Evolutionary conservation across 2,797 vertebrate species (phyloP).

Genomic region (Percopsis omiscomaycus): DNA sequence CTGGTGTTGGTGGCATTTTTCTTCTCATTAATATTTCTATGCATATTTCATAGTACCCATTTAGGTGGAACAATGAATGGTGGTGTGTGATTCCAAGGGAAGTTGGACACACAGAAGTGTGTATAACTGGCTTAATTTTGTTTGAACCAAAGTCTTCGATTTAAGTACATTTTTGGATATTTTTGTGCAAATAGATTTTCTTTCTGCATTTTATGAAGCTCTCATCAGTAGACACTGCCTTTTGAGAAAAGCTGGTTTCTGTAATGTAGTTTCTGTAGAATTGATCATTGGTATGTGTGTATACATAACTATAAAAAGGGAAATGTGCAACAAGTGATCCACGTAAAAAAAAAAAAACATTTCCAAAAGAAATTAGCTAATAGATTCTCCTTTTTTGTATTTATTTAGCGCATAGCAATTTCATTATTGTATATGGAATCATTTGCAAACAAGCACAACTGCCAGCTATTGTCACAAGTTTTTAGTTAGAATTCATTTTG

Average conservation of each 20-base stretch:
- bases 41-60: slow-evolving; percentile 48
- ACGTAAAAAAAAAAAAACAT: slow-evolving; percentile 48
- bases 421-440: slow-evolving; percentile 16
- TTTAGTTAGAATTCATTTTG: slow-evolving; percentile 48
- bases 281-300: slow-evolving; percentile 34
- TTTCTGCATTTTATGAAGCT: slow-evolving; percentile 53
- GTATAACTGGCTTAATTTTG: slow-evolving; percentile 48
- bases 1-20: slow-evolving; percentile 20
- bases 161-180: slow-evolving; percentile 48
- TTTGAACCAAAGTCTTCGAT: slow-evolving; percentile 79
- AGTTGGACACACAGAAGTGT: slow-evolving; percentile 45
- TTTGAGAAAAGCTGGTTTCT: slow-evolving; percentile 51
- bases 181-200: slow-evolving; percentile 46
- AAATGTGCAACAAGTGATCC: slow-evolving; percentile 74
- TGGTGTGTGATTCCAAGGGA: slow-evolving; percentile 41
- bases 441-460: slow-evolving; percentile 83
- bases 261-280: slow-evolving; percentile 57
- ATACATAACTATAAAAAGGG: slow-evolving; percentile 63
- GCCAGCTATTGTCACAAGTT: slow-evolving; percentile 34
- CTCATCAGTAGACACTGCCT: slow-evolving; percentile 61
- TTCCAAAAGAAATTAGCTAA: slow-evolving; percentile 57
- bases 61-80: slow-evolving; percentile 26
- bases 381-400: slow-evolving; percentile 40
- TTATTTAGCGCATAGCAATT: slow-evolving; percentile 1
- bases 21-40: slow-evolving; percentile 52